Conservation (phyloP, 2,113 vertebrate species). For the Pedionomus torquatus region DNA sequence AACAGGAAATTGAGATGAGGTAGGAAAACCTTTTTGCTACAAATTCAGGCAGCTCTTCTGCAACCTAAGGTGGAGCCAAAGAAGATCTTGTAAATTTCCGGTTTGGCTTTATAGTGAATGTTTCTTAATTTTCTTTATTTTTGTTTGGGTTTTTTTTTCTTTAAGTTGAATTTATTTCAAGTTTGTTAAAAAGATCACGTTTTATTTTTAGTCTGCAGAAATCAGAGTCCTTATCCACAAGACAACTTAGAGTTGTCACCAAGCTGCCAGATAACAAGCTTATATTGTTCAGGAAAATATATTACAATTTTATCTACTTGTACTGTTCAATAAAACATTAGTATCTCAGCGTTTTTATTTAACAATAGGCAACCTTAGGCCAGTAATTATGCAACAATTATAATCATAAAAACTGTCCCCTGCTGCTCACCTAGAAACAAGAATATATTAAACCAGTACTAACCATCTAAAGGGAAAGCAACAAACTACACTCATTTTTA, state of each 20-base stretch:
- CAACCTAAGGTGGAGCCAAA: neutral
- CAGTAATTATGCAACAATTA: conserved; percentile 87
- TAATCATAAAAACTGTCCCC: conserved; percentile 82
- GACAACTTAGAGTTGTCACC: conserved; percentile 63
- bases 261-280: conserved; percentile 70
- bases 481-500: conserved; percentile 82
- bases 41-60: neutral
- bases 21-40: neutral
- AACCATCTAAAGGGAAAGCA: conserved; percentile 75
- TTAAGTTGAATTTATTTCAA: neutral
- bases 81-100: neutral
- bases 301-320: conserved; percentile 79
- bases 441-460: conserved; percentile 81
- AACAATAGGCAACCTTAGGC: conserved; percentile 84
- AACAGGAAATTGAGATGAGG: conserved; percentile 9
- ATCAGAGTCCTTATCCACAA: conserved; percentile 12
- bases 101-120: neutral
- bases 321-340: conserved; percentile 83
- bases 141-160: neutral
- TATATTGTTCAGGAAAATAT: conserved; percentile 74
- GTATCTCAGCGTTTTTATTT: conserved; percentile 83
- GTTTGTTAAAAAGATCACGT: neutral
- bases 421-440: conserved; percentile 82
- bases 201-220: conserved; percentile 38
- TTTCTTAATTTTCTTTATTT: neutral